phyloP scores from a whole-genome alignment of 1,140 invertebrate genomes.

The Riptortus pedestris region DNA sequence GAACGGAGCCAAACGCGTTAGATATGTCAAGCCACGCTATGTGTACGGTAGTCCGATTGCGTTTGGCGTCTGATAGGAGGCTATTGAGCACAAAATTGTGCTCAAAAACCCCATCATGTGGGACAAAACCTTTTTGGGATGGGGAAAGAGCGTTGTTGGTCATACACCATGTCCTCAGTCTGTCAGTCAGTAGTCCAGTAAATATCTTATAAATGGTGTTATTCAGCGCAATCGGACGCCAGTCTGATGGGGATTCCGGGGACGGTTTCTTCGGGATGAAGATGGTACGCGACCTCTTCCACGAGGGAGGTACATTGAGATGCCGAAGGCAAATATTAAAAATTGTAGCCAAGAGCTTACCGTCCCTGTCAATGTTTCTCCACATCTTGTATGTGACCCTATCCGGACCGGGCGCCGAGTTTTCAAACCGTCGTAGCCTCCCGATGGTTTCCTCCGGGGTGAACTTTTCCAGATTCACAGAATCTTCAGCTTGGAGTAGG shows the following conservation, averaged over 20 bases:
- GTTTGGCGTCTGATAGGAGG: constrained; percentile 29
- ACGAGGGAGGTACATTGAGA: constrained; percentile 22
- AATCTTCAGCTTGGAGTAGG: neutral
- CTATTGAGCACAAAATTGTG: constrained; percentile 13
- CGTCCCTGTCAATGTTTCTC: constrained; percentile 2
- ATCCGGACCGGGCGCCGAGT: constrained; percentile 32
- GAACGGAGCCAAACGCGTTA: constrained; percentile 35
- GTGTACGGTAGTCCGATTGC: constrained; percentile 30
- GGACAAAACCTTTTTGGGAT: constrained; percentile 28
- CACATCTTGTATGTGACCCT: constrained; percentile 27
- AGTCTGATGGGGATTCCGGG: constrained; percentile 32
- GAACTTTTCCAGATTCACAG: neutral
- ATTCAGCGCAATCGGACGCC: constrained; percentile 35
- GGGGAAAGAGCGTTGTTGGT: neutral
- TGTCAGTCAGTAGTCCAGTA: constrained; percentile 29
- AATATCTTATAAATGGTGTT: constrained; percentile 35
- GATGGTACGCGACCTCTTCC: constrained; percentile 33
- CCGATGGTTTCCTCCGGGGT: constrained; percentile 11
- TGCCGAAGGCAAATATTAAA: constrained; percentile 26
- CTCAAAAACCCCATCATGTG: constrained; percentile 17
- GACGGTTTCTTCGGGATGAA: constrained; percentile 35
- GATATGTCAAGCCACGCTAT: constrained; percentile 35
- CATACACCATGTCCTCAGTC: constrained; percentile 9
- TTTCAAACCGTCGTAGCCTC: constrained; percentile 26
- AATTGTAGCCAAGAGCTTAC: constrained; percentile 23